Base-by-base conservation (phyloP, 2,888 invertebrate species). In the Sialis fuliginosa region DNA sequence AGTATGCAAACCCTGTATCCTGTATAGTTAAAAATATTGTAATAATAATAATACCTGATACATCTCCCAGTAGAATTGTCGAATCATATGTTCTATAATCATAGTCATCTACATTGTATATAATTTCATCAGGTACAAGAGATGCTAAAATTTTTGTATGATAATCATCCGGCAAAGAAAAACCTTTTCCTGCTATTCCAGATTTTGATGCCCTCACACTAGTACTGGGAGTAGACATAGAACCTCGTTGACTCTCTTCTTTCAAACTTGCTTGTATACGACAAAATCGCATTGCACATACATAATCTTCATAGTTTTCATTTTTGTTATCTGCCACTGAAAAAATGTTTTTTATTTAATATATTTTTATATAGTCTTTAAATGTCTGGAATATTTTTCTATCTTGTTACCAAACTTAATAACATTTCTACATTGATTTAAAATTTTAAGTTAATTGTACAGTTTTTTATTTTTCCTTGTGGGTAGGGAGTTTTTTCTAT, bases 81-180 rank as follows among this genome's bases (percentile, higher is more conserved):
- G 72, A 72, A 40, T 74, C 68, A 54, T 76, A 77, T 44, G 62
- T 63, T 53, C 75, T 65, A 1, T 70, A 64, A 1, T 65, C 57
- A 51, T 71, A 71, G 55, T 75, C 69, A 22, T 67, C 61, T 42
- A 71, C 70, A 51, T 72, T 64, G 55, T 72, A 71, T 34, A 79
- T 68, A 50, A 79, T 73, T 58, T 79, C 78, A 52, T 79, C 78
- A 0, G 79, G 78, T 8, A 79, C 73, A 64, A 79, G 67, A 0
- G 77, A 75, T 0, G 77, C 75, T 51, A 77, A 69, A 49, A 72
- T 70, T 56, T 70, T 70, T 31, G 72, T 69, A 9, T 64, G 61
- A 7, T 62, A 55, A 34, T 64, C 62, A 5, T 54, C 53, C 4
- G 22, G 9, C n/a, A 8, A 33, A 9, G n/a, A 43, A 43, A 43